phyloP scores from a whole-genome alignment of 1,140 invertebrate species.

The Procambarus clarkii region DNA sequence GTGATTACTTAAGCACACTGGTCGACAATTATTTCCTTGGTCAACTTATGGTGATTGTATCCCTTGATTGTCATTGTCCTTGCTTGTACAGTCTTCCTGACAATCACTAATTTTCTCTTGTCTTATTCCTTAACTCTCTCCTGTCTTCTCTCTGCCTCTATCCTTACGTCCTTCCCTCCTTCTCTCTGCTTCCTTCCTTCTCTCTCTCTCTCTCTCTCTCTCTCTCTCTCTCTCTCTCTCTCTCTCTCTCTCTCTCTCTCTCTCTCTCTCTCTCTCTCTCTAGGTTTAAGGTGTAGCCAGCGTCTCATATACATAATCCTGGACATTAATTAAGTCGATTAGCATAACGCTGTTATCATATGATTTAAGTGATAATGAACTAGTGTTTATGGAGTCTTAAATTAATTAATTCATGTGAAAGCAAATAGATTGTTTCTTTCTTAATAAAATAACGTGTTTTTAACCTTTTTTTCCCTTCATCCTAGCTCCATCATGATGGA shows the following conservation, averaged over 20 bases:
- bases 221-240: too few relatives aligned
- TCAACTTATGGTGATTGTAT: neutral
- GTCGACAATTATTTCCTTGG: neutral
- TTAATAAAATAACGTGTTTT: too few relatives aligned
- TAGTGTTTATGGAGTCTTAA: neutral
- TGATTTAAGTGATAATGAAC: constrained; percentile 2
- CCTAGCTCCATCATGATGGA: too few relatives aligned
- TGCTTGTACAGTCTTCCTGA: too few relatives aligned
- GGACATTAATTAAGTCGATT: neutral
- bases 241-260: too few relatives aligned
- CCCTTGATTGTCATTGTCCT: neutral
- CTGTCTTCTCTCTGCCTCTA: too few relatives aligned
- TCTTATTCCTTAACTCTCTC: too few relatives aligned
- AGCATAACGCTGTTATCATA: constrained; percentile 4
- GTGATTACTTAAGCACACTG: neutral
- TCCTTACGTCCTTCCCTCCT: too few relatives aligned
- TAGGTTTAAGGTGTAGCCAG: neutral
- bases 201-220: too few relatives aligned
- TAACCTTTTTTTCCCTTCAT: too few relatives aligned
- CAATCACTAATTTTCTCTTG: too few relatives aligned
- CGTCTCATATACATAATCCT: neutral
- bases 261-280: neutral
- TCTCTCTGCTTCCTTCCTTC: too few relatives aligned
- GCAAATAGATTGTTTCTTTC: neutral
- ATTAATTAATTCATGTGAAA: neutral